Conservation (phyloP, 2,113 vertebrate genomes). For the Serilophus lunatus region DNA sequence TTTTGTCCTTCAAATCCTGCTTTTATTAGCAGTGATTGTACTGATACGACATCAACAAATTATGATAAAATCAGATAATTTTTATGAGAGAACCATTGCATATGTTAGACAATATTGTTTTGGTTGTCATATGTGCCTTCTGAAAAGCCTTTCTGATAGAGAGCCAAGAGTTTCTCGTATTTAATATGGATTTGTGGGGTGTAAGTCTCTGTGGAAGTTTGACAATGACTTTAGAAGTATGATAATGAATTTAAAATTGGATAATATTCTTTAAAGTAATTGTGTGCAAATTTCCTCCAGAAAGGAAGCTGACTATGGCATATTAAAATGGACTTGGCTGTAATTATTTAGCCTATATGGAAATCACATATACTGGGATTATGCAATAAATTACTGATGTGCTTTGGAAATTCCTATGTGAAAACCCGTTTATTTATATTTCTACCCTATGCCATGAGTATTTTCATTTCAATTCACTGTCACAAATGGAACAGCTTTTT, state of each 20-base stretch:
- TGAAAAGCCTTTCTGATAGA: not conserved
- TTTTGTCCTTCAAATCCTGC: not conserved
- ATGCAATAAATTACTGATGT: not conserved
- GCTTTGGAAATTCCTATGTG: not conserved
- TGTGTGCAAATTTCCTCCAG: not conserved
- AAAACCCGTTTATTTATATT: not conserved
- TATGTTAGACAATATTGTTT: not conserved
- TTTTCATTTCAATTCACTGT: not conserved
- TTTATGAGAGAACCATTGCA: not conserved
- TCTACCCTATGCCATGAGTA: not conserved
- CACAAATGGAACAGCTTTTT: not conserved
- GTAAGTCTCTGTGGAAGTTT: not conserved
- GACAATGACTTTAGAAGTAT: not conserved
- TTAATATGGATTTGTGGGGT: not conserved
- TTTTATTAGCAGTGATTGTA: not conserved
- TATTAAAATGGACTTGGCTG: not conserved
- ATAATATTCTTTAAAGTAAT: not conserved
- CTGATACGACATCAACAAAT: not conserved
- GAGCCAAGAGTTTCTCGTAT: not conserved
- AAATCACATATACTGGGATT: not conserved
- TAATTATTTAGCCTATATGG: not conserved
- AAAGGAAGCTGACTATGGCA: not conserved
- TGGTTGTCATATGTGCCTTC: fast-evolving
- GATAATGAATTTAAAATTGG: not conserved
- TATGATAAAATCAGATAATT: not conserved